phyloP scores from a whole-genome alignment of 2,113 vertebrate genomes.

The Xenopus laevis region DNA sequence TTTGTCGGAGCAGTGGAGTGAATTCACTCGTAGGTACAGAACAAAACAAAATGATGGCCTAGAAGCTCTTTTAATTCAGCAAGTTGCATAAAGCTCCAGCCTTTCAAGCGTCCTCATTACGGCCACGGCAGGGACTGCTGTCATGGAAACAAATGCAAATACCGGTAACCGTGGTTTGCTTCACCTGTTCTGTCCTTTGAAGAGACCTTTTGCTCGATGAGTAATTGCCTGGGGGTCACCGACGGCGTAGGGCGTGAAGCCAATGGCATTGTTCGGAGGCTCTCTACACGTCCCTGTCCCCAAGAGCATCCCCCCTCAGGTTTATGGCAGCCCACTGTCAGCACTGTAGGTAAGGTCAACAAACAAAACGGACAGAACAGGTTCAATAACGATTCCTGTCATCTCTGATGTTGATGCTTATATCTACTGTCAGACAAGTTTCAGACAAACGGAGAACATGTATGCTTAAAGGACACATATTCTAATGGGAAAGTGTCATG shows the following conservation, averaged over 20 bases:
- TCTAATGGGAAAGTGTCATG: too few species aligned
- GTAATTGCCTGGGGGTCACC: slow-evolving; percentile 19
- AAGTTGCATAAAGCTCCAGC: background rate
- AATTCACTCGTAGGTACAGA: too few species aligned
- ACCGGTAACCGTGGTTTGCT: background rate
- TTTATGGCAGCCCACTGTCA: background rate
- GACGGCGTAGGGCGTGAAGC: slow-evolving; percentile 1
- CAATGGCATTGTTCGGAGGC: slow-evolving; percentile 7
- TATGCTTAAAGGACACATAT: too few species aligned
- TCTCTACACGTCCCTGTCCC: background rate
- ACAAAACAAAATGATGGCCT: too few species aligned
- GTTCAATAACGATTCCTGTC: too few species aligned
- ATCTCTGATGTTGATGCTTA: too few species aligned
- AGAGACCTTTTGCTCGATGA: slow-evolving; percentile 22
- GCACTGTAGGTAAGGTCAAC: too few species aligned
- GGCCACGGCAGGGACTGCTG: slow-evolving; percentile 17
- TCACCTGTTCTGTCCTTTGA: slow-evolving; percentile 38
- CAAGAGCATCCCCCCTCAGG: background rate
- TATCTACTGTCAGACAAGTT: background rate
- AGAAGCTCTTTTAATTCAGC: too few species aligned
- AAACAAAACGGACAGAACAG: too few species aligned
- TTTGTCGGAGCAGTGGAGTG: too few species aligned
- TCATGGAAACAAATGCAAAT: slow-evolving; percentile 26
- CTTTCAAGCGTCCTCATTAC: slow-evolving; percentile 7
- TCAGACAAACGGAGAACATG: background rate